Conservation (phyloP, 2,888 invertebrate species). For the Nomada lathburiana region DNA sequence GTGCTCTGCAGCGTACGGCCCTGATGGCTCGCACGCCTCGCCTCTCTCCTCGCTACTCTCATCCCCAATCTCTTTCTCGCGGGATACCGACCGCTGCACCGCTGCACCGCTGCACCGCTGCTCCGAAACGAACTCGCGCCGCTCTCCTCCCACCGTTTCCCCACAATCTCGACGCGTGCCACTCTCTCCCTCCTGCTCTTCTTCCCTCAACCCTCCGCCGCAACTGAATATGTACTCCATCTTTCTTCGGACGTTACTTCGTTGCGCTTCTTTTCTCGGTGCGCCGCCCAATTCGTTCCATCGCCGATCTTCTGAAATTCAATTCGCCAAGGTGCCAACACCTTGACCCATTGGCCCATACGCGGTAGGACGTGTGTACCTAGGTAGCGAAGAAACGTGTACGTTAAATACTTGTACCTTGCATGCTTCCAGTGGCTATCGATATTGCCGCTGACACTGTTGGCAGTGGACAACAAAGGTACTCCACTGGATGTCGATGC, state of each 20-base stretch:
- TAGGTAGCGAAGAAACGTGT: too few relatives aligned
- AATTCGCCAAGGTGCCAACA: too few relatives aligned
- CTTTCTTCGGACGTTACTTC: slow-evolving; percentile 33
- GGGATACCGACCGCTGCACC: slow-evolving; percentile 39
- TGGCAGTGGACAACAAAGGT: too few relatives aligned
- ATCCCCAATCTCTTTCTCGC: slow-evolving; percentile 5
- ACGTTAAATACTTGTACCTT: too few relatives aligned
- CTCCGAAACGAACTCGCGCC: slow-evolving; percentile 41
- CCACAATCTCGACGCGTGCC: slow-evolving; percentile 57
- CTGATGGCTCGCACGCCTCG: slow-evolving; percentile 72
- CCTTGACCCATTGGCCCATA: too few relatives aligned
- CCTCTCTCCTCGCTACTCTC: slow-evolving; percentile 54
- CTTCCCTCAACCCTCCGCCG: slow-evolving; percentile 28
- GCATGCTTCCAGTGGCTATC: too few relatives aligned
- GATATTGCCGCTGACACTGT: too few relatives aligned
- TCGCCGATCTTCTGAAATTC: too few relatives aligned
- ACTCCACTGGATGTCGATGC: too few relatives aligned
- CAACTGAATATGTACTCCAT: neutral
- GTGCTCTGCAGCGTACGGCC: slow-evolving; percentile 70
- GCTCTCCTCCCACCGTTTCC: slow-evolving; percentile 56
- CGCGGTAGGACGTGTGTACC: too few relatives aligned
- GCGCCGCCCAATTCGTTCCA: neutral
- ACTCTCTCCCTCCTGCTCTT: slow-evolving; percentile 61
- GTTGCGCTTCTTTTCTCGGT: slow-evolving; percentile 35
- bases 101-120: slow-evolving; percentile 58